phyloP scores from a whole-genome alignment of 2,113 vertebrate species.

The Seriola dumerili region DNA sequence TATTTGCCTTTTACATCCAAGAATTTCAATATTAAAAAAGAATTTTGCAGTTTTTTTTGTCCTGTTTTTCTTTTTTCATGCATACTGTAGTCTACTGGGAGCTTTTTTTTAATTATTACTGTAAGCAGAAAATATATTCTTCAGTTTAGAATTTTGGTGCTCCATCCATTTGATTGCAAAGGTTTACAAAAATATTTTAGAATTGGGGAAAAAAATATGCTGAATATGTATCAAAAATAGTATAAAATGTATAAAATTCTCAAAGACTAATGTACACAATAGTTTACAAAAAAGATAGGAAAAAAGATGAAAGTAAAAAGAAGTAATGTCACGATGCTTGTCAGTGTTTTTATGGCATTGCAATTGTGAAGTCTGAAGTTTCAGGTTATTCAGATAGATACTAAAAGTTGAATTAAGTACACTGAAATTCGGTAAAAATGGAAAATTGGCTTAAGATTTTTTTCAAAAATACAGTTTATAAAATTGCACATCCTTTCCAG shows the following conservation, averaged over 20 bases:
- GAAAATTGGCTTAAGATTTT: too few relatives aligned
- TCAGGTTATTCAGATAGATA: neutral
- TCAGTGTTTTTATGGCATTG: too few relatives aligned
- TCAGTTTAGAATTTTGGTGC: neutral
- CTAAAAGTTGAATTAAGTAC: neutral
- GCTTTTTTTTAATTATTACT: neutral
- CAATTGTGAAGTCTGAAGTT: too few relatives aligned
- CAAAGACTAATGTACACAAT: too few relatives aligned
- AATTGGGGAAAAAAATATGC: neutral
- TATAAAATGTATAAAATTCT: too few relatives aligned
- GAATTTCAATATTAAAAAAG: conserved; percentile 39
- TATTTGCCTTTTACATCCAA: conserved; percentile 29
- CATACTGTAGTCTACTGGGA: neutral
- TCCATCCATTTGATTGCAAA: neutral
- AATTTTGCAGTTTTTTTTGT: neutral
- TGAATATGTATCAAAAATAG: neutral
- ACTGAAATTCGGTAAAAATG: neutral
- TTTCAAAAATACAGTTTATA: too few relatives aligned
- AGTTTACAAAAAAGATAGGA: too few relatives aligned
- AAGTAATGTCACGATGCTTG: too few relatives aligned
- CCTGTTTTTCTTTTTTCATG: neutral
- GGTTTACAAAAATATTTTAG: neutral
- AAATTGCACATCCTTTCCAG: too few relatives aligned
- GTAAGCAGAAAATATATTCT: neutral
- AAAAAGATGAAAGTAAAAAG: too few relatives aligned